phyloP scores from a whole-genome alignment of 2,888 invertebrate species.

The Coenonympha arcania region DNA sequence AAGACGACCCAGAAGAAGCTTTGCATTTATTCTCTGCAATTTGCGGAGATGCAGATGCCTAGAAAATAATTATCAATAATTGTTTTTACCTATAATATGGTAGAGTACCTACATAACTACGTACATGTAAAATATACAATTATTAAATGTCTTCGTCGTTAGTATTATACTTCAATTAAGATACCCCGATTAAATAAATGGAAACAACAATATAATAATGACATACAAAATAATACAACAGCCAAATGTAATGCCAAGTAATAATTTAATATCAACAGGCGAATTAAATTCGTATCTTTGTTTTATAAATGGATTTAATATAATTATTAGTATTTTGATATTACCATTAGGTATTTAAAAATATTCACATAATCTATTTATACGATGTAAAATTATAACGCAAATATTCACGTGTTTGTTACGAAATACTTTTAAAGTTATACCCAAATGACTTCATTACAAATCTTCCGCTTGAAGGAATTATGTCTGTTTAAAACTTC shows the following conservation, averaged over 20 bases:
- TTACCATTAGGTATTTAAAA: background rate
- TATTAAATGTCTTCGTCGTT: no score
- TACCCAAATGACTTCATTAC: background rate
- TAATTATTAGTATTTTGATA: conserved; percentile 14
- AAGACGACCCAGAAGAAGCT: conserved; percentile 63
- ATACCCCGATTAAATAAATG: no score
- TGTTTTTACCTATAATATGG: no score
- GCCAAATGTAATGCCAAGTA: conserved; percentile 32
- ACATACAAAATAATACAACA: conserved; percentile 12
- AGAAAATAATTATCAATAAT: no score
- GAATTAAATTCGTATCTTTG: conserved; percentile 55
- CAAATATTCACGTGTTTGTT: background rate
- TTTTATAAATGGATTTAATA: conserved; percentile 20
- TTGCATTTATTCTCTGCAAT: conserved; percentile 55
- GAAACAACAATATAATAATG: no score
- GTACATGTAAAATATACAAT: no score
- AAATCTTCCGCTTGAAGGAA: background rate
- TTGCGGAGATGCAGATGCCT: conserved; percentile 54
- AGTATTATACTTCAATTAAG: no score
- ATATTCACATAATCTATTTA: conserved; percentile 18
- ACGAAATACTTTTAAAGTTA: background rate
- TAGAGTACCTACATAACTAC: no score
- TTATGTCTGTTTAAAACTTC: background rate
- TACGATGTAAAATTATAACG: conserved; percentile 5
- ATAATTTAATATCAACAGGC: conserved; percentile 60